Conservation (phyloP, 2,888 invertebrate genomes). For the Quadroppia sp. region DNA sequence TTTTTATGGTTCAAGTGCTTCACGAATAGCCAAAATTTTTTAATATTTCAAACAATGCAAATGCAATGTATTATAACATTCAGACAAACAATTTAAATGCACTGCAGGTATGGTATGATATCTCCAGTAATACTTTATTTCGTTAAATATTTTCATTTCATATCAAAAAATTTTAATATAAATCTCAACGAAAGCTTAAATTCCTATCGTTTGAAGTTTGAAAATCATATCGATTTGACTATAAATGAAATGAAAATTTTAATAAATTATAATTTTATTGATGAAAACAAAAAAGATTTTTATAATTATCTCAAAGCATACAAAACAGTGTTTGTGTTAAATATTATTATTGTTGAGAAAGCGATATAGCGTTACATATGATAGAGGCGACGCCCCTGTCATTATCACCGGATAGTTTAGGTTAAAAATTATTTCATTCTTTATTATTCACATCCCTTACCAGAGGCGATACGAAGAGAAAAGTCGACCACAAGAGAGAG, state of each 20-base stretch:
- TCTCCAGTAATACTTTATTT: background rate
- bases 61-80: background rate
- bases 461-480: conserved; percentile 20
- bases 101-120: background rate
- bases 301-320: background rate
- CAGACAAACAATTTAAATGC: background rate
- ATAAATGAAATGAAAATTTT: background rate
- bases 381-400: conserved; percentile 9
- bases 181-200: background rate
- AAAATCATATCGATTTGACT: background rate
- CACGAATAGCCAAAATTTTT: background rate
- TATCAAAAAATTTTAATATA: conserved; percentile 7
- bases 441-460: conserved; percentile 35
- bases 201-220: background rate
- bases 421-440: conserved; percentile 24
- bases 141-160: background rate
- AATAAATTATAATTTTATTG: background rate
- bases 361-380: background rate
- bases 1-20: conserved; percentile 24
- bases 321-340: background rate
- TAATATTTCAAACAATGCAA: background rate
- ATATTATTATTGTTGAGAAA: background rate
- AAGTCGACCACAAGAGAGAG: conserved; percentile 30
- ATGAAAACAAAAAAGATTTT: background rate
- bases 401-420: conserved; percentile 28